These are phyloP conservation scores for Dolichotis patagonum DNA, from an alignment of 2,113 vertebrate genomes.

Conservation along the genomic window DNA sequence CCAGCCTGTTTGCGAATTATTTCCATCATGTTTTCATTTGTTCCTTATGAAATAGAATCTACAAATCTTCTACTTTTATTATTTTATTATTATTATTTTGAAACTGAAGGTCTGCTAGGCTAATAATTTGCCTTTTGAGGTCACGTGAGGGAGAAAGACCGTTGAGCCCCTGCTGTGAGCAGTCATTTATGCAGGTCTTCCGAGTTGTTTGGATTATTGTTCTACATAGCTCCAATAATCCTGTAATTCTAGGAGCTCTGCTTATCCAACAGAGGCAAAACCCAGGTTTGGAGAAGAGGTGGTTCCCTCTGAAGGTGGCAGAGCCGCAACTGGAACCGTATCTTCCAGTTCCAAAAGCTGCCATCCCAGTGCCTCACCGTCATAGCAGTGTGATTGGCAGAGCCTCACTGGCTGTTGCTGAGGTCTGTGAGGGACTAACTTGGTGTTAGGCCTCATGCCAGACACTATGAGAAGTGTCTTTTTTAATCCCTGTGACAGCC, in stretches of 20 bases:
- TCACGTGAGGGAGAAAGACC: not conserved
- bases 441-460: accelerated
- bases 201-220: accelerated
- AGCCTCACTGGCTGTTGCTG: not conserved
- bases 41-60: not conserved
- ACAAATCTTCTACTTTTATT: accelerated
- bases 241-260: not conserved
- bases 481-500: not conserved
- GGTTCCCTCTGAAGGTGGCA: not conserved
- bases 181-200: not conserved
- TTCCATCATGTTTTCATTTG: not conserved
- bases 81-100: not conserved
- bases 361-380: not conserved
- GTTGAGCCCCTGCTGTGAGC: not conserved
- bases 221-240: not conserved
- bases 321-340: not conserved
- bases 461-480: not conserved
- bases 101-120: too few species aligned
- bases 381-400: accelerated
- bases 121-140: not conserved
- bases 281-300: not conserved
- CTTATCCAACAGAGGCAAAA: not conserved
- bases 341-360: not conserved
- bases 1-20: not conserved
- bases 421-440: not conserved